Conservation (phyloP, 23 tunicate genomes). For the Trididemnum nubilum region DNA sequence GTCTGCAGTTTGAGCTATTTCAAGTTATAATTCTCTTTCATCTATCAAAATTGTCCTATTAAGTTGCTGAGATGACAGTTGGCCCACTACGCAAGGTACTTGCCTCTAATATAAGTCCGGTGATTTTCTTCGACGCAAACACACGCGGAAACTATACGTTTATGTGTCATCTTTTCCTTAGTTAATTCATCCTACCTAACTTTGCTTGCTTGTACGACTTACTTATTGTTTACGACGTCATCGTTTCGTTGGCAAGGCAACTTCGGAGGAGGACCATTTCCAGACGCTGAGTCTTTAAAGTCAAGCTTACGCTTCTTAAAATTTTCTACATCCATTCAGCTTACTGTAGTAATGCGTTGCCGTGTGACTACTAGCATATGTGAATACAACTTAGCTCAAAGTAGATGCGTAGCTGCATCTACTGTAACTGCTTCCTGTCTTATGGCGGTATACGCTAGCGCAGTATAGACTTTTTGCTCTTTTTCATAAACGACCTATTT, state of each 20-base stretch:
- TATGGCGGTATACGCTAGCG: too few relatives aligned
- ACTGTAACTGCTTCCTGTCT: conserved; percentile 36
- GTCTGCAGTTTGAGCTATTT: not conserved
- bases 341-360: conserved; percentile 1
- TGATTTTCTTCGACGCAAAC: too few relatives aligned
- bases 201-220: conserved; percentile 9
- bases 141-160: not conserved
- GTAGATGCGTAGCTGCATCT: conserved; percentile 16
- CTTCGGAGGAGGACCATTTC: conserved; percentile 25
- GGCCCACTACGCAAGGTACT: too few relatives aligned
- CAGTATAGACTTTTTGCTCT: too few relatives aligned
- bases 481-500: not conserved
- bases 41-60: not conserved
- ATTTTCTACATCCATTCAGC: not conserved
- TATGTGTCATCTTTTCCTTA: not conserved
- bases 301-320: conserved; percentile 25
- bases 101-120: too few relatives aligned
- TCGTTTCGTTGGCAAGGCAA: conserved; percentile 37
- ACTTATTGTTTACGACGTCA: conserved; percentile 30
- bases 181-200: not conserved
- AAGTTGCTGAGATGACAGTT: not conserved
- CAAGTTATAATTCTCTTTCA: not conserved
- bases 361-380: conserved; percentile 13
- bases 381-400: not conserved
- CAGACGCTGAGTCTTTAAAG: not conserved